These are phyloP conservation scores for Agapornis canus DNA, from an alignment of 2,797 vertebrate genomes.

Conservation along the genomic window DNA sequence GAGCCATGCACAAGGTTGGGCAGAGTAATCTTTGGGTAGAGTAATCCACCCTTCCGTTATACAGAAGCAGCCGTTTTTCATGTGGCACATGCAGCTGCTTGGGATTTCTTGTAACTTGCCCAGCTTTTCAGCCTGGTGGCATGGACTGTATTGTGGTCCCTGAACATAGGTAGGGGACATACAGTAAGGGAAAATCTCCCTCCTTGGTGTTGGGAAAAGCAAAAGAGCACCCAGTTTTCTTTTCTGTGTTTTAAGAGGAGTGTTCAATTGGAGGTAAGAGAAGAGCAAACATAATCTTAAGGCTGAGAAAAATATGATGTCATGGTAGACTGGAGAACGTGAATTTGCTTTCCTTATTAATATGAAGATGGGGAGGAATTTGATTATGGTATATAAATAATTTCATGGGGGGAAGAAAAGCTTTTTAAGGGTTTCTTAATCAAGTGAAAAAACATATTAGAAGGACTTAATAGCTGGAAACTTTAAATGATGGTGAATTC, in stretches of 20 bases:
- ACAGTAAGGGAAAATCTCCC: not conserved
- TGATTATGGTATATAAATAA: conserved; percentile 22
- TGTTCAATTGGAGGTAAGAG: not conserved
- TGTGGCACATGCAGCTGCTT: not conserved
- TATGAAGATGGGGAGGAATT: conserved; percentile 27
- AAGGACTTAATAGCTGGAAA: conserved; percentile 10
- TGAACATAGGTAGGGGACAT: not conserved
- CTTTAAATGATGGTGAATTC: not conserved
- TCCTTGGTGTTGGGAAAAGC: not conserved
- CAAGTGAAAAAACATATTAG: conserved; percentile 1
- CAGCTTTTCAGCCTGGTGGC: not conserved
- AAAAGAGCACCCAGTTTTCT: not conserved
- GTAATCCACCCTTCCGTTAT: not conserved
- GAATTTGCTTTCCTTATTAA: conserved; percentile 32
- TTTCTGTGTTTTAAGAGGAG: not conserved
- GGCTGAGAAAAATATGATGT: not conserved
- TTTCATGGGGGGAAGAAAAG: conserved; percentile 3
- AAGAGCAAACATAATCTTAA: not conserved
- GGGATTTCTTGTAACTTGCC: not conserved
- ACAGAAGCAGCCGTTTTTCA: not conserved
- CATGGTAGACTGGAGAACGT: not conserved
- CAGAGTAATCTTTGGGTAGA: not conserved
- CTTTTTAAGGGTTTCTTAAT: conserved; percentile 39
- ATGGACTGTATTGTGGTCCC: not conserved
- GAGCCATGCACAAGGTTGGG: not conserved